Base-by-base conservation (phyloP, 2,113 vertebrate genomes). In the Benitochromis conjunctus region DNA sequence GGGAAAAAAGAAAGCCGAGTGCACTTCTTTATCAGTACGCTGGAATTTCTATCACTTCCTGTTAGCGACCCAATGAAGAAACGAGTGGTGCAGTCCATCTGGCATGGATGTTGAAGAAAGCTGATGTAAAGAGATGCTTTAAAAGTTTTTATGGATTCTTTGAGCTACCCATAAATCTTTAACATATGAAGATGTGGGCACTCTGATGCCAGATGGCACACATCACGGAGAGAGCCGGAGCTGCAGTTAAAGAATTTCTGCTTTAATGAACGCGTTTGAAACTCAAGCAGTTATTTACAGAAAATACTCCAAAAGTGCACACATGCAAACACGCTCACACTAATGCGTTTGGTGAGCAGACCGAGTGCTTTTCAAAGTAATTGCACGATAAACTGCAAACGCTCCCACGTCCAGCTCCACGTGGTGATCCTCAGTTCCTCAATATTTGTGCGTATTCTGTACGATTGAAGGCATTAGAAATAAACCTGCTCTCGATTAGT, bases 151-250 rank as follows among this genome's bases (percentile, higher is more conserved):
- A 80, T 81, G 88, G 84, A 85, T 78, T 82, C 38, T 79, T 74
- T 76, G 71, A 76, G 71, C 18, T 2, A 29, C 71, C 5, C 71
- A 76, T 26, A 76, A 76, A 76, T 76, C 71, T 76, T 76, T 53
- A 57, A 36, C 88, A 78, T 2, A 1, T 76, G 85, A 81, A 89
- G 82, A 87, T 88, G 85, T 90, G 86, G 84, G 74, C 76, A 83
- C 74, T 71, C 1, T 64, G 81, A 53, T 81, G 48, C 89, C 91
- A 94, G 81, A 92, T 90, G 91, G 80, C 81, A 77, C 55, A n/a
- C 85, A 31, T 26, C 46, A 16, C 60, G 76, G 43, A 10, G 6
- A 81, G 34, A 89, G 51, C 2, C 1, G 66, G 29, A 83, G 56
- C 10, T 66, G 26, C 36, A 81, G n/a, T 86, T 82, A 46, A 88